These are phyloP conservation scores for Mythimna loreyi DNA, from an alignment of 2,888 invertebrate genomes.

Conservation along the genomic window DNA sequence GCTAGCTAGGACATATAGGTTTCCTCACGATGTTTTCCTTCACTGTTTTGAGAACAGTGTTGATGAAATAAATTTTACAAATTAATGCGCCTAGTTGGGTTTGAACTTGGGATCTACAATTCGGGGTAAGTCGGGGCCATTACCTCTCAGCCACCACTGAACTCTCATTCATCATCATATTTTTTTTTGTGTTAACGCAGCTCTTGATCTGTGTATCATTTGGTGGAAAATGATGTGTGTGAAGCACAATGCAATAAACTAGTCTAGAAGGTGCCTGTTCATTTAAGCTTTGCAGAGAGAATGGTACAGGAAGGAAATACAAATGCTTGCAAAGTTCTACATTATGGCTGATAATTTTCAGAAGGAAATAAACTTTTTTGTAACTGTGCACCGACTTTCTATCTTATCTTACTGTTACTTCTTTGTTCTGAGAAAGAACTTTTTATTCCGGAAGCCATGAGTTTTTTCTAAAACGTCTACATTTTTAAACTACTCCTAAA, in stretches of 20 bases:
- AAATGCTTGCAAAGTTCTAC: background rate
- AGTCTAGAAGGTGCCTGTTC: background rate
- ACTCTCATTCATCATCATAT: no score
- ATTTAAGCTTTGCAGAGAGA: background rate
- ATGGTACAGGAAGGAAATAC: no score
- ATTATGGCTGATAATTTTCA: no score
- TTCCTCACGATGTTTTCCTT: no score
- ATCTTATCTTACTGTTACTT: background rate
- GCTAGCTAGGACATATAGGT: no score
- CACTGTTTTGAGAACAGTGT: no score
- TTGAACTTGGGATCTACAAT: no score
- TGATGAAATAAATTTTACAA: no score
- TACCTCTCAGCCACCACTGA: no score
- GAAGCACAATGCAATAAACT: background rate
- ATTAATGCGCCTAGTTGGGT: no score
- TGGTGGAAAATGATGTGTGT: no score
- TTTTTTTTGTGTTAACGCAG: background rate
- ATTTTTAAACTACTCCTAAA: conserved; percentile 26
- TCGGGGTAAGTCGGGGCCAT: no score
- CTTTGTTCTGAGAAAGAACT: conserved; percentile 15
- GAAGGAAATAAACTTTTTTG: background rate
- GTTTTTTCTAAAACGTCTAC: background rate
- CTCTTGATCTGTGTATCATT: background rate
- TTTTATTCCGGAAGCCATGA: background rate
- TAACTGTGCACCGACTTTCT: background rate